Evolutionary conservation across 1,140 invertebrate species (phyloP), one percentile per base, ranked within the genome.

Genomic region (Lasioglossum baleicum): DNA sequence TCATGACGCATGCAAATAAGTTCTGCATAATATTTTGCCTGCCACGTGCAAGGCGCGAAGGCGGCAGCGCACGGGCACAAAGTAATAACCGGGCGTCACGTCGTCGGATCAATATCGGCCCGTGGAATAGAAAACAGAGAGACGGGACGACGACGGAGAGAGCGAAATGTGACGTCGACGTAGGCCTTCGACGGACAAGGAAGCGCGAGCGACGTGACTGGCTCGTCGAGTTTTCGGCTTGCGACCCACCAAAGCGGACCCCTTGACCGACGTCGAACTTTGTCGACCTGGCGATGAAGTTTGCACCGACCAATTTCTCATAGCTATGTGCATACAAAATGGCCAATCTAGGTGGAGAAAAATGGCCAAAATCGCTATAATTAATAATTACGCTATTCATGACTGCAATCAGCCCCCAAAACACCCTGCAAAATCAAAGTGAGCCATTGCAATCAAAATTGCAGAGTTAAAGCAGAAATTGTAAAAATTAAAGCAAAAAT

Each of bases 31-130:
- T 63, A 63, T 77, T 77, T 84, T 31, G 64, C 26, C 26, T 51
- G 70, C 60, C 83, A 81, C 77, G 83, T 83, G 82, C 78, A 63
- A 22, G 17, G 7, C 51, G 58, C 51, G 22, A 64, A 42, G 65
- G 73, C 48, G 44, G 17, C 51, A 68, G 60, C 35, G 58, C 51
- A 6, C 42, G 44, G 81, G 84, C 83, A 87, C 84, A 88, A 90
- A 88, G 87, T 90, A 90, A 90, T 89, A 89, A 90, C 86, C 80
- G 85, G 82, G 83, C 78, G 85, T 79, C 81, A 80, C 72, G 83
- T 86, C 72, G 83, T 64, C 78, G 90, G 90, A 91, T 91, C 90
- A 89, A 91, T 92, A 92, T 91, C 89, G 89, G 86, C 76, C 69
- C 67, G 74, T n/a, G 66, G 85, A 87, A 88, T 86, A 69, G 83